Base-by-base conservation (phyloP, 2,888 invertebrate species). In the Tetranychus piercei region DNA sequence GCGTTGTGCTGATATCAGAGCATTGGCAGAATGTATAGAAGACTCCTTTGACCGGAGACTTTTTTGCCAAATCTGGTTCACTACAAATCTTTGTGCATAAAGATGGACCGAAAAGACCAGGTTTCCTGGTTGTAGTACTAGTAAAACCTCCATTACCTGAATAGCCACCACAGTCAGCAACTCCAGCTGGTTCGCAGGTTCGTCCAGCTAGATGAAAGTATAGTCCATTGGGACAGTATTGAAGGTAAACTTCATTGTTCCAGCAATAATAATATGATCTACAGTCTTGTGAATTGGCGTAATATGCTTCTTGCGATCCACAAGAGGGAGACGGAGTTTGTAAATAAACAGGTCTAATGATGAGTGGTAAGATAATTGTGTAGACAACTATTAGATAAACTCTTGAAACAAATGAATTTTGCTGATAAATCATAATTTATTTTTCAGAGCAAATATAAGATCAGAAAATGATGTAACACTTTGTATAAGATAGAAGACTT, bases 191-290 rank as follows among this genome's bases (percentile, higher is more conserved):
- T 69, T 69, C 69, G 23, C 69, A 69, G 9, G 20, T 69, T 6
- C 34, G 69, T 23, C 69, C 69, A 69, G 69, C 69, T 11, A 69
- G 34, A 22, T 69, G 69, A 69, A 69, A 69, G 34, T 69, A 69
- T 11, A 23, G 11, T 1, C 69, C 69, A 11, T 23, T 69, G 11
- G 69, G 69, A 69, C 69, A 69, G 22, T 23, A 22, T 7, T 69
- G 69, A 11, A 69, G 22, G 69, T 69, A 69, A 23, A 11, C 11
- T 69, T 69, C 69, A 2, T 23, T 23, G 20, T 69, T 69, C 69
- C 69, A 69, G 8, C 69, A 69, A 23, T 69, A 69, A 69, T 69
- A 69, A 22, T 69, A 69, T 20, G 69, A 69, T 69, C 69, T 69
- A 69, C 69, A 69, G 34, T 69, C 69, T 23, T 11, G 20, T 1